phyloP scores from a whole-genome alignment of 35 echinoderm and acorn worm genomes.

The Eucidaris tribuloides region DNA sequence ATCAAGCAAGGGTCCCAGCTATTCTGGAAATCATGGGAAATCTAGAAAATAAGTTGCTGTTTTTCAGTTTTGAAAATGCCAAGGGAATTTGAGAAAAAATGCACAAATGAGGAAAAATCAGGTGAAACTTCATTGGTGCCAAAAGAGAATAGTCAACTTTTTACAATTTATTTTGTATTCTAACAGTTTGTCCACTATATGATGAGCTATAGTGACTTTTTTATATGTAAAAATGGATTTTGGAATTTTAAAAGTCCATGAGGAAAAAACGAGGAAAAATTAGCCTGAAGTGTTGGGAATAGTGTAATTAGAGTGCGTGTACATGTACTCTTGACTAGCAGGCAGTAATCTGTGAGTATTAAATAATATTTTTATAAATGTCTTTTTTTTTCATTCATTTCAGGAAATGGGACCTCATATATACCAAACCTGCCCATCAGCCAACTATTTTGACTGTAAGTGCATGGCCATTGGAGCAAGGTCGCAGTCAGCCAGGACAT shows the following conservation, averaged over 20 bases:
- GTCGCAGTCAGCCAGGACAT: conserved; percentile 95
- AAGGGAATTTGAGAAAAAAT: too few species aligned
- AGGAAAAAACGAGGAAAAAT: neutral
- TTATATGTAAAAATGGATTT: neutral
- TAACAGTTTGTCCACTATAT: too few species aligned
- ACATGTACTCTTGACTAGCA: neutral
- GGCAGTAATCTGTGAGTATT: neutral
- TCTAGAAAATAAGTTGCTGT: too few species aligned
- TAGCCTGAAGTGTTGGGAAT: neutral
- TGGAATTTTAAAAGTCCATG: neutral
- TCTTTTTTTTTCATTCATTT: neutral
- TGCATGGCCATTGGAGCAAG: conserved; percentile 97
- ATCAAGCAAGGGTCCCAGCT: too few species aligned
- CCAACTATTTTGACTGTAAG: conserved; percentile 98
- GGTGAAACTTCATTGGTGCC: too few species aligned
- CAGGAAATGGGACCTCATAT: conserved; percentile 97
- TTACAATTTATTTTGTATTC: too few species aligned
- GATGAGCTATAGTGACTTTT: too few species aligned
- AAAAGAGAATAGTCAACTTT: too few species aligned
- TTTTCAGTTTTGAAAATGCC: too few species aligned
- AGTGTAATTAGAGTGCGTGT: neutral
- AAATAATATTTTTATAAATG: neutral
- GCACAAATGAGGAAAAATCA: too few species aligned
- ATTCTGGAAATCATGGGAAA: too few species aligned
- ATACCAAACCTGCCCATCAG: conserved; percentile 95